Percentiles rank a stretch among this genome's conserved stretches.
These are phyloP conservation scores for Syngnathus floridae DNA, from an alignment of 2,113 vertebrate species.

Conservation along the genomic window DNA sequence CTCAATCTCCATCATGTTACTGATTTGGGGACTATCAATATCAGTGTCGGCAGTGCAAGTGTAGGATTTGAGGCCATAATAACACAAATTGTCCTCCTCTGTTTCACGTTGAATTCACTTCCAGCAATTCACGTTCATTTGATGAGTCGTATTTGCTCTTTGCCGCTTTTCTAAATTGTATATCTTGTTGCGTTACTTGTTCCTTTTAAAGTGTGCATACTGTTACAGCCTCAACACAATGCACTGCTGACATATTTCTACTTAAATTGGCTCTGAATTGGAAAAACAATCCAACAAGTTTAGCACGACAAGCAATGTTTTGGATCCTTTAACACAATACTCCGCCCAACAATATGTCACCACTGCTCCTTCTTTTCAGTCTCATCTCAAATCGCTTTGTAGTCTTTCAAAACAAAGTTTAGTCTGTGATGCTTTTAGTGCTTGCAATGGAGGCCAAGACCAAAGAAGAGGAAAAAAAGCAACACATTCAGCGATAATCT, in stretches of 20 bases:
- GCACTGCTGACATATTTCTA: background rate
- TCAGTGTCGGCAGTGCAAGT: background rate
- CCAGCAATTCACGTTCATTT: background rate
- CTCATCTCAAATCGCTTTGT: conserved; percentile 14
- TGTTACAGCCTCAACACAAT: background rate
- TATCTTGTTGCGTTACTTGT: background rate
- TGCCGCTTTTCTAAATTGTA: background rate
- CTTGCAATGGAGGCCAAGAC: conserved; percentile 8
- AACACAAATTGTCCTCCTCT: background rate
- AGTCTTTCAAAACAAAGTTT: conserved; percentile 21
- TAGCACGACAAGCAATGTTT: conserved; percentile 7
- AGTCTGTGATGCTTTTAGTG: conserved; percentile 7
- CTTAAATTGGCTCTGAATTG: background rate
- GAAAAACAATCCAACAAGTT: conserved; percentile 1
- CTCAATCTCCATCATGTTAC: background rate
- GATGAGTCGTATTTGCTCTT: background rate
- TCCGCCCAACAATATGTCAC: conserved; percentile 20
- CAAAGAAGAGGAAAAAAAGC: conserved; percentile 12
- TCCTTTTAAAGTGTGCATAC: background rate
- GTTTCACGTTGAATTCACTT: background rate
- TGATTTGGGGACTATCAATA: background rate
- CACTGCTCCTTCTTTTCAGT: conserved; percentile 16
- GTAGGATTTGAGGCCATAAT: background rate
- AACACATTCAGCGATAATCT: conserved; percentile 11
- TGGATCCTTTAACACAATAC: conserved; percentile 2